These are phyloP conservation scores for Abrostola triplasia DNA, from an alignment of 2,888 invertebrate genomes.

Conservation along the genomic window DNA sequence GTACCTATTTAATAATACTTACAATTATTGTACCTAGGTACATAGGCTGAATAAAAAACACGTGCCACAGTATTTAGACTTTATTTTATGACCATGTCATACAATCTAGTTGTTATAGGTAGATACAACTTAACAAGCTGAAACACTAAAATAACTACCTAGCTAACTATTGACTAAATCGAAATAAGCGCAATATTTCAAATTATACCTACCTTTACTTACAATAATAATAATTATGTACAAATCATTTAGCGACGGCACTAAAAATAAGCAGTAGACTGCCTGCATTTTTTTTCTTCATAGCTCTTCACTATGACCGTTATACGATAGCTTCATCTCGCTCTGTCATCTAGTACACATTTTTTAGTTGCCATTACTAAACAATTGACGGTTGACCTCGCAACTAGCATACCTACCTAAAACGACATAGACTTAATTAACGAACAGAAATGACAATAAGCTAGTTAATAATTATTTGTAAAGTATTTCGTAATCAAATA, in stretches of 20 bases:
- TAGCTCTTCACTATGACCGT: background rate
- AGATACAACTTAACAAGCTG: conserved; percentile 26
- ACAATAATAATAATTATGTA: background rate
- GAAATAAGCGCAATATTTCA: conserved; percentile 30
- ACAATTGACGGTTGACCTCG: background rate
- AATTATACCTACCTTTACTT: conserved; percentile 8
- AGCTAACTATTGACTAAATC: conserved; percentile 37
- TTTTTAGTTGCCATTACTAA: background rate
- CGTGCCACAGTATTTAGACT: conserved; percentile 10
- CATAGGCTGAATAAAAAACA: conserved; percentile 8
- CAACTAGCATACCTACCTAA: conserved; percentile 11
- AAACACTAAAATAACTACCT: conserved; percentile 15
- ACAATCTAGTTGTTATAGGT: conserved; percentile 20
- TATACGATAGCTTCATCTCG: background rate
- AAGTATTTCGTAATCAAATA: conserved; percentile 3
- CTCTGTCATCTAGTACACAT: background rate
- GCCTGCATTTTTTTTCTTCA: background rate
- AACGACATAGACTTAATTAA: conserved; percentile 34
- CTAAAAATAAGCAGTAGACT: background rate
- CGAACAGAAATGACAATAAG: conserved; percentile 29
- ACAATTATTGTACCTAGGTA: no score
- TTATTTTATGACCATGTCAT: conserved; percentile 46
- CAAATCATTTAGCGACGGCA: background rate
- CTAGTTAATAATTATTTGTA: background rate
- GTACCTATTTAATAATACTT: no score